Base-by-base conservation (phyloP, 2,797 vertebrate species). In the Sardinella longiceps region DNA sequence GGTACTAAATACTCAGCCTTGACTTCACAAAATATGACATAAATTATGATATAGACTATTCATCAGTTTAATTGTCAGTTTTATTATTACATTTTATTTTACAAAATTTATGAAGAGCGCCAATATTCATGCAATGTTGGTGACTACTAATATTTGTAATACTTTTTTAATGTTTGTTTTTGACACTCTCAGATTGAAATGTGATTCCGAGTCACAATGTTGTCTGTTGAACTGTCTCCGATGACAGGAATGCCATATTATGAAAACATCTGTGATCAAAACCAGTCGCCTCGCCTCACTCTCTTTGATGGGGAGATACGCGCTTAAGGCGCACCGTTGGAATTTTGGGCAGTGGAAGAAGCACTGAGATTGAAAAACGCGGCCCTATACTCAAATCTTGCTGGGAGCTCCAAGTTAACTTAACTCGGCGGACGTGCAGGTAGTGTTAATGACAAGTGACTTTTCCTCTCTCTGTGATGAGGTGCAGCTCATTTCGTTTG, bases 211-310 rank as follows among this genome's bases (percentile, higher is more conserved):
- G 88, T 88, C 93, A 87, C 90, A 83, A 86, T 12, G 85, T 88
- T 87, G 85, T 88, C 70, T 88, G 85, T 33, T 84, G 89, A 84
- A 85, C 81, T 81, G 85, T 83, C 86, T 84, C 82, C 82, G 82
- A 85, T 90, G 90, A 88, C 91, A 92, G 90, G 88, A 92, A 94
- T 91, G 88, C 91, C 90, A 92, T 89, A 93, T 91, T 90, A 91
- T 92, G 90, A 91, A 94, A 94, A 93, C 92, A 90, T 92, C 86
- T 91, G 87, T 84, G 87, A 92, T 91, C 88, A 91, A 91, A 92
- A 88, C 84, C 85, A 86, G 85, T 91, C 87, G 88, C 84, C 37
- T 80, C 50, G 88, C 84, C 37, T 80, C 50, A 80, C 70, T 66
- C 83, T 83, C 82, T 92, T 91, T 90, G 74, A 90, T 90, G 53